Conservation (phyloP, 2,888 invertebrate genomes). For the Steromphala cineraria region DNA sequence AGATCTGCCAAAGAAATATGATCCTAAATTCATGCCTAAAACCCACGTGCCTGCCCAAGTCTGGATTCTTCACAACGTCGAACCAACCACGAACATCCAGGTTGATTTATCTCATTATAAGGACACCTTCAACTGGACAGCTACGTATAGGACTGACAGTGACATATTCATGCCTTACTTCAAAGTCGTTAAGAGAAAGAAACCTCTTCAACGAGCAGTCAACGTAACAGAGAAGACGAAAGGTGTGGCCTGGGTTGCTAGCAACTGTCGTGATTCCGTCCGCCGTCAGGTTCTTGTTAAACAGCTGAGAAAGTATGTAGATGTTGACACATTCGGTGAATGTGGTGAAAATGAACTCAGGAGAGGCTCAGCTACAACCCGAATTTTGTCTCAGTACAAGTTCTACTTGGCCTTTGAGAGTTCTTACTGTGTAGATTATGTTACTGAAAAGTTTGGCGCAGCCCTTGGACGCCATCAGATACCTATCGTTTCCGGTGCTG, state of each 20-base stretch:
- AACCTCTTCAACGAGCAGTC: too few relatives aligned
- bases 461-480: constrained; percentile 28
- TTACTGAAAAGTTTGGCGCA: constrained; percentile 38
- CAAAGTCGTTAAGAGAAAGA: background rate
- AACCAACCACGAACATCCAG: constrained; percentile 16
- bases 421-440: constrained; percentile 41
- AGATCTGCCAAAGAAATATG: background rate
- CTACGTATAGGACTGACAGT: constrained; percentile 24
- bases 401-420: constrained; percentile 46
- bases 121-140: constrained; percentile 32
- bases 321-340: constrained; percentile 29
- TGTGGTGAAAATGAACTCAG: constrained; percentile 8
- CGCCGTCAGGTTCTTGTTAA: constrained; percentile 20
- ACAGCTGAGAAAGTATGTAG: constrained; percentile 16
- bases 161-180: constrained; percentile 26
- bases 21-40: background rate
- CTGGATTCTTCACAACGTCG: constrained; percentile 29
- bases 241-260: constrained; percentile 6
- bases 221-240: background rate
- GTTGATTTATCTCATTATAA: background rate
- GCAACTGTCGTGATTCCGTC: constrained; percentile 22
- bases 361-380: background rate
- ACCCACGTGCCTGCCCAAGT: constrained; percentile 2
- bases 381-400: constrained; percentile 26
- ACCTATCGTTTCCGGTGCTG: constrained; percentile 41